Evolutionary conservation across 2,113 vertebrate species (phyloP), one percentile per base, ranked within the genome.

Genomic region (Ctenomys sociabilis): DNA sequence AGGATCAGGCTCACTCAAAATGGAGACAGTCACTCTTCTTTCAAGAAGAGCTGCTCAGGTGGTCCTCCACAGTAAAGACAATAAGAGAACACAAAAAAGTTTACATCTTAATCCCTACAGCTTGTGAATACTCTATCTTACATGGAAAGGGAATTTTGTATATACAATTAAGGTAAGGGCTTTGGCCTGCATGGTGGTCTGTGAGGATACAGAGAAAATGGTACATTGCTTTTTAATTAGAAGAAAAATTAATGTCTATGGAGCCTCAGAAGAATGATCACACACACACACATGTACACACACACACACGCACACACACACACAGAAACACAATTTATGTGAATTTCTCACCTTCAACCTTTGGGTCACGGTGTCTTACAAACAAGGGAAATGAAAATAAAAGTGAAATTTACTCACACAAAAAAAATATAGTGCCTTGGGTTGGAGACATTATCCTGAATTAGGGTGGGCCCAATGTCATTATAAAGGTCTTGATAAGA

Each of bases 181-280:
- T 68, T 68, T 68, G 66, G 32, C 32, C 14, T 0, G 66, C 16
- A 16, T 68, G 32, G 66, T 68, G 32, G 66, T 68, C 35, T 14
- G 30, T 68, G 66, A 49, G 19, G 3, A 24, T 1, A 61, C 19
- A 49, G 26, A 59, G 13, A 78, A 92, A 95, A 66, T 4, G 10
- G 2, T 7, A 73, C 32, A 37, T 22, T 84, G 35, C 17, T n/a
- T 86, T 85, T 49, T 49, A 72, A 59, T 2, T 49, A 40, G 52
- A 87, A 86, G 37, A 92, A 96, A 95, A 90, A 35, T 2, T 32
- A 21, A 72, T 68, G 16, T 84, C 77, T 92, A 64, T 35, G 92
- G 85, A 84, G 37, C 7, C 45, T 78, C 10, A 59, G 28, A 89
- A 3, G 28, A 91, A 82, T 63, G 19, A 85, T 85, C 57, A 89